phyloP scores from a whole-genome alignment of 1,140 invertebrate species.

The Saccostrea cuccullata region DNA sequence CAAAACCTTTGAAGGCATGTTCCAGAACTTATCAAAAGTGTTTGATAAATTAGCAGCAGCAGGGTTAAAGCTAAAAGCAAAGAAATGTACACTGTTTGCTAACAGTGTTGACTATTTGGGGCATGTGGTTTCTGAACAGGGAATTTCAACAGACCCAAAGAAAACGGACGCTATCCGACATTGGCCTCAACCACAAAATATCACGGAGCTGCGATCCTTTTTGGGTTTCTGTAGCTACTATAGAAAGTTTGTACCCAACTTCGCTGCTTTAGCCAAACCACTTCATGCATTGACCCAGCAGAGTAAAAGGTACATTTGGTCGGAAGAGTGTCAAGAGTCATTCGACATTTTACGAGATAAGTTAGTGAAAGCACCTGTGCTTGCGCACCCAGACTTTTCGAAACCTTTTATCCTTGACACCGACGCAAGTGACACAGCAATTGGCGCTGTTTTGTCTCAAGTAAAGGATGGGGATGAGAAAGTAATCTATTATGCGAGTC shows the following conservation, averaged over 20 bases:
- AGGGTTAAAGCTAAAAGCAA: not conserved
- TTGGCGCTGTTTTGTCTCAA: constrained; percentile 69
- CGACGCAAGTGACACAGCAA: constrained; percentile 60
- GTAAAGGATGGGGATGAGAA: constrained; percentile 58
- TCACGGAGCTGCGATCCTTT: constrained; percentile 44
- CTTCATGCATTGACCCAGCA: constrained; percentile 48
- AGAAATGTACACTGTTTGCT: not conserved
- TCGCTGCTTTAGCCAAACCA: not conserved
- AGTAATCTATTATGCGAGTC: constrained; percentile 43
- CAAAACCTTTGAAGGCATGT: constrained; percentile 40
- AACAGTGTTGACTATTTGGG: constrained; percentile 25
- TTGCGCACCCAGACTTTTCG: constrained; percentile 23
- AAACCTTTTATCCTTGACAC: constrained; percentile 62
- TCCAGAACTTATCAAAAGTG: constrained; percentile 16
- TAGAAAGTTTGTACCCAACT: constrained; percentile 5
- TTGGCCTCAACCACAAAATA: not conserved
- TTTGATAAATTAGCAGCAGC: constrained; percentile 23
- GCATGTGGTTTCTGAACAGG: constrained; percentile 38
- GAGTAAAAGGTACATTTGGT: constrained; percentile 33
- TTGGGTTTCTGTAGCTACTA: constrained; percentile 54
- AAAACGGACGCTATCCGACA: not conserved
- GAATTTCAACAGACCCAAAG: constrained; percentile 25
- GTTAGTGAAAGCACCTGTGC: constrained; percentile 53
- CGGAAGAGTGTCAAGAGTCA: constrained; percentile 47
- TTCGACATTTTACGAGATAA: constrained; percentile 56